Evolutionary conservation across 2,888 invertebrate genomes (phyloP), one percentile per base, ranked within the genome.

Genomic region (Maniola hyperantus): DNA sequence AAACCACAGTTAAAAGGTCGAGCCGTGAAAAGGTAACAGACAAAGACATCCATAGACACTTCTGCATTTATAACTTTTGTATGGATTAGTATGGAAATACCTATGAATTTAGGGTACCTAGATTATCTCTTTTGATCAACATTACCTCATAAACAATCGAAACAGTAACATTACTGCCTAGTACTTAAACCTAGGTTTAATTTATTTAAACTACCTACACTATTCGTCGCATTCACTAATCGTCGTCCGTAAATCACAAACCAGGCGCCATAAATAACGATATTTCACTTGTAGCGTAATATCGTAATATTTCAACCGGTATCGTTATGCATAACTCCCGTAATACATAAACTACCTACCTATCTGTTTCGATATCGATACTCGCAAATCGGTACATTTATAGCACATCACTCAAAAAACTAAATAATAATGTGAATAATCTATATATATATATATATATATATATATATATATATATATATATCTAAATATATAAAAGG

Each of bases 351-450:
- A 57, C 46, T 15, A 13, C 58, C 44, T 42, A 50, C 51, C 46
- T 15, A 13, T 62, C 44, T 42, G 42, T 46, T 44, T 50, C 46
- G 18, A 57, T 65, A 62, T 76, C 73, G 77, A 76, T 77, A 55
- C 64, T 70, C 71, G 76, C 79, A 78, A 81, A 79, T 81, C 71
- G 71, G 74, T 69, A 72, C 74, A 78, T 73, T 71, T 74, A 73
- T 73, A 70, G 53, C 69, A 58, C 74, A 74, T 75, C 74, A 71
- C 72, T 69, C 13, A 11, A 2, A 42, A 42, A 42, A 42, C 2
- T 42, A 15, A 53, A 20, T 13, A 13, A 13, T 42, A 42, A 13
- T 42, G 5, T 5, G 13, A 42, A 11, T 26, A 26, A 26, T 26
- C 4, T n/a, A n/a, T n/a, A n/a, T n/a, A n/a, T n/a, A n/a, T n/a